Percentiles rank a stretch among this genome's conserved stretches.
Evolutionary conservation across 2,797 vertebrate genomes (phyloP).

Genomic region (Thunnus albacares): DNA sequence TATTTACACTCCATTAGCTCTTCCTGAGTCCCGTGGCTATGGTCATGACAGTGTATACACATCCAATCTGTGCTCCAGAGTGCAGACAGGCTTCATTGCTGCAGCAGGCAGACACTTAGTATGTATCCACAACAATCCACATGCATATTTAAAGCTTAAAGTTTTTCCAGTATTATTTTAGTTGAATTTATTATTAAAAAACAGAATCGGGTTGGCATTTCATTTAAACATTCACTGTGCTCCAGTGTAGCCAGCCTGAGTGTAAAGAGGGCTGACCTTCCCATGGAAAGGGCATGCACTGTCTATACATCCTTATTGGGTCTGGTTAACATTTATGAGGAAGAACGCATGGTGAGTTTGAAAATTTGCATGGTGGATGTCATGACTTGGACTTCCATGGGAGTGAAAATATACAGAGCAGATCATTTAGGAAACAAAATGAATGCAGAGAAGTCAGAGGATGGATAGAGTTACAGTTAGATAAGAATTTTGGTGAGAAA

Average conservation of each 20-base stretch:
- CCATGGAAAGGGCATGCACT: neutral
- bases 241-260: neutral
- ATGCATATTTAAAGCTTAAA: conserved; percentile 17
- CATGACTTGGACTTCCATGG: conserved; percentile 24
- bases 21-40: conserved; percentile 52
- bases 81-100: conserved; percentile 6
- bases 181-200: neutral
- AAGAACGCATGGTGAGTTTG: neutral
- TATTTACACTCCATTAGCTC: conserved; percentile 68
- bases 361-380: conserved; percentile 3
- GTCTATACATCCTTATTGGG: conserved; percentile 12
- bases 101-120: neutral
- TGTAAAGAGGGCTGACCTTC: neutral
- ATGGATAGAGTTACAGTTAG: neutral
- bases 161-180: neutral
- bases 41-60: conserved; percentile 40
- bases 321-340: conserved; percentile 43
- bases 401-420: conserved; percentile 4
- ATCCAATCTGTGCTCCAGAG: conserved; percentile 24
- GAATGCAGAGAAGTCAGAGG: conserved; percentile 20
- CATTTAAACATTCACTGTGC: neutral
- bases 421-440: conserved; percentile 30
- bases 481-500: conserved; percentile 41
- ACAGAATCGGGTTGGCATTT: neutral
- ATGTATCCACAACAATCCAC: conserved; percentile 8